Percentiles rank a stretch among this genome's conserved stretches.
phyloP scores from a whole-genome alignment of 2,113 vertebrate genomes.

The pig (Sus scrofa) region DNA sequence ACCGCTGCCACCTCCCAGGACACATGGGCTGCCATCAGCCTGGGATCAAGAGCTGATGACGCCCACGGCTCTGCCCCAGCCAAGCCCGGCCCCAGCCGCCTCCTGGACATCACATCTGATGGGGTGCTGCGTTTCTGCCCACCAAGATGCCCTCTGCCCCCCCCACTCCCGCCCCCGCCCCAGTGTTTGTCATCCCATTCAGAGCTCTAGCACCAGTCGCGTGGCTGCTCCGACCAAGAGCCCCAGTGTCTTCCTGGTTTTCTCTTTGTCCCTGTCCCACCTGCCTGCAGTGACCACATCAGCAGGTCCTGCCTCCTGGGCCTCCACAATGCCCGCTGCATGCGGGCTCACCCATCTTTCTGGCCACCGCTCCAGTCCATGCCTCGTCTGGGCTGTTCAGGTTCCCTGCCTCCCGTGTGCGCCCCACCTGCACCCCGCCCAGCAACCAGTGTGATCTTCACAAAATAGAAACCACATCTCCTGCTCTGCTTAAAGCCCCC shows the following conservation, averaged over 20 bases:
- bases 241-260: background rate
- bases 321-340: background rate
- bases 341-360: rapidly evolving
- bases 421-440: background rate
- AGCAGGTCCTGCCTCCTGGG: background rate
- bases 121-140: background rate
- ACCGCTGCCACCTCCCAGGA: background rate
- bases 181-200: rapidly evolving
- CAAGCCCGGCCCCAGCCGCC: background rate
- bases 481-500: background rate
- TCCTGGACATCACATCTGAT: background rate
- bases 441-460: rapidly evolving
- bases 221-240: background rate
- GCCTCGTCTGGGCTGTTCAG: background rate
- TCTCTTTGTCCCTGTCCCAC: background rate
- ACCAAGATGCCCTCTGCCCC: background rate
- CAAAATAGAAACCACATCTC: background rate
- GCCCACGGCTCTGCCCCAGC: rapidly evolving
- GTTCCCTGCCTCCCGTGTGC: rapidly evolving
- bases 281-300: rapidly evolving
- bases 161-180: rapidly evolving
- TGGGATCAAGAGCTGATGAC: background rate
- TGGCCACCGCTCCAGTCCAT: background rate
- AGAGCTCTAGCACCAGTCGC: rapidly evolving
- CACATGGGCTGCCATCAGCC: rapidly evolving